Base-by-base conservation (phyloP, 2,797 vertebrate genomes). In the Sebastes matsubarae region DNA sequence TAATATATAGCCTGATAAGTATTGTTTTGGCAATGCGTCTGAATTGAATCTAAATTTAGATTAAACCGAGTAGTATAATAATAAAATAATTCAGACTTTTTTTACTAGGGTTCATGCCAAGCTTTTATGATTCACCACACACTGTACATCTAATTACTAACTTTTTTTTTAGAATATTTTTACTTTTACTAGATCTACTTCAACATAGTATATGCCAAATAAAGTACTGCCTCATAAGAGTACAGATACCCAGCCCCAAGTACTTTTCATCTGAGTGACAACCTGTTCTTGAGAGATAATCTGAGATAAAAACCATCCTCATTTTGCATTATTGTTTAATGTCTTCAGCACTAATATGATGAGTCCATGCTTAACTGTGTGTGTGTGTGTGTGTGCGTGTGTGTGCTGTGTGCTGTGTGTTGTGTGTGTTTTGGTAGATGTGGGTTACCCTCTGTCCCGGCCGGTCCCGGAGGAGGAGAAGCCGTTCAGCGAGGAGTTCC, bases 401-500 rank as follows among this genome's bases (percentile, higher is more conserved):
- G 58, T 32, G 27, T 32, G 8, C 8, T 32, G 32, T 32, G 32
- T 32, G 9, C 1, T 34, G 32, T 34, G 32, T 34, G 32, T 3
- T 34, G 32, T 11, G 22, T 77, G 63, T 79, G 25, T 79, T 4
- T 27, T 16, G 9, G 9, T 10, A 95, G 94, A 93, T 9, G 92
- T 94, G 72, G 94, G 94, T 9, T 95, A 95, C 88, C 92, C 93
- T 52, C 71, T 91, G 80, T 60, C 86, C 5, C 88, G 92, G 34
- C 74, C 72, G 71, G 94, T 84, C 81, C 96, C 94, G 67, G 96
- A 96, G 79, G 96, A 96, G 86, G 96, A 98, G 76, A 96, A 94
- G 81, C 95, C 94, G 16, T 97, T 98, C 90, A 97, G 95, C 29
- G 96, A 98, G 82, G 98, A 99, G 72, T 86, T 98, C 12, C 93